Percentiles rank a stretch among this genome's conserved stretches.
phyloP scores from a whole-genome alignment of 2,113 vertebrate species.

The Mesoclemmys tuberculata region DNA sequence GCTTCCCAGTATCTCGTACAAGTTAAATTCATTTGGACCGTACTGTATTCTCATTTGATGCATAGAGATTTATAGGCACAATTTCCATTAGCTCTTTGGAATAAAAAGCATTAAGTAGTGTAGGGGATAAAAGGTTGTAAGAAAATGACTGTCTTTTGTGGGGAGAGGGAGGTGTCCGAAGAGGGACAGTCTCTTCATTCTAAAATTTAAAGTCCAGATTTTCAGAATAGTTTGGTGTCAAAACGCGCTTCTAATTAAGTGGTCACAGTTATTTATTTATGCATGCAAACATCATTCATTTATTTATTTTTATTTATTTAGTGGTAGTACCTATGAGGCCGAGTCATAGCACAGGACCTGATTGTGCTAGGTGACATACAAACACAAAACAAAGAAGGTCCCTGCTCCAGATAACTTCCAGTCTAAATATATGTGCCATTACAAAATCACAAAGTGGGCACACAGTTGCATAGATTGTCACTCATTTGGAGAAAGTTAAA shows the following conservation, averaged over 20 bases:
- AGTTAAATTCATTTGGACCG: neutral
- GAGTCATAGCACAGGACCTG: neutral
- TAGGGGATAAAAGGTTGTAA: neutral
- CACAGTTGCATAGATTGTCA: conserved; percentile 4
- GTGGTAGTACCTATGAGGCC: neutral
- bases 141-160: neutral
- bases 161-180: neutral
- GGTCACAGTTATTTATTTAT: neutral
- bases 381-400: neutral
- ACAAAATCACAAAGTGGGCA: neutral
- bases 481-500: neutral
- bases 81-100: neutral
- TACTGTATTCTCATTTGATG: neutral
- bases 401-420: neutral
- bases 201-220: neutral
- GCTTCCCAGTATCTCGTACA: neutral
- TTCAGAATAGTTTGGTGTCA: neutral
- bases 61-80: neutral
- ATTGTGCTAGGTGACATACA: neutral
- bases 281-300: neutral
- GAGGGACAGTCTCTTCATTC: neutral
- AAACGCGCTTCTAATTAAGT: neutral
- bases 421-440: conserved; percentile 13
- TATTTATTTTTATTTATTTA: neutral
- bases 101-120: neutral